Evolutionary conservation across 2,797 vertebrate genomes (phyloP).

Genomic region (Anguilla marmorata): DNA sequence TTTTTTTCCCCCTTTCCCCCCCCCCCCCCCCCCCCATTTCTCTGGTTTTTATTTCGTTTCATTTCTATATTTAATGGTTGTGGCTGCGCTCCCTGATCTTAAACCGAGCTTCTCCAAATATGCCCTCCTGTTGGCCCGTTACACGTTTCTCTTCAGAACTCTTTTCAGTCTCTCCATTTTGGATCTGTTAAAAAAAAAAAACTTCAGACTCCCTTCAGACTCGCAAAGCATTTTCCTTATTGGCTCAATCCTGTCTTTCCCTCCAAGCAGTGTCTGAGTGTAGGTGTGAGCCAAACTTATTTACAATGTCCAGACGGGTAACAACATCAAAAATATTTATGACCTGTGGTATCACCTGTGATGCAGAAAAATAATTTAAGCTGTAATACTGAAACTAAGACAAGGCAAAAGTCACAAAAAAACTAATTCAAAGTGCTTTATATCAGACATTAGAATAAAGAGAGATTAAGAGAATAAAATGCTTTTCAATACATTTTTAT

Average conservation of each 20-base stretch:
- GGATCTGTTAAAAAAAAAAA: background rate
- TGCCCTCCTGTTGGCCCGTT: background rate
- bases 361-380: background rate
- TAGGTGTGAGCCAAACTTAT: background rate
- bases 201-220: background rate
- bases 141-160: background rate
- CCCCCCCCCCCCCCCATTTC: background rate
- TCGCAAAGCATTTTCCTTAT: background rate
- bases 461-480: background rate
- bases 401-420: too few species aligned
- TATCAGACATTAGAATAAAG: too few species aligned
- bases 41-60: background rate
- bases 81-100: background rate
- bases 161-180: background rate
- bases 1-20: too few species aligned
- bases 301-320: background rate
- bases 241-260: background rate
- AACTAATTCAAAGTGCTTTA: too few species aligned
- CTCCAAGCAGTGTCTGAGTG: background rate
- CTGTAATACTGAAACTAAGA: background rate
- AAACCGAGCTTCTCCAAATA: background rate
- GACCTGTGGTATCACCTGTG: background rate
- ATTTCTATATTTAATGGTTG: background rate
- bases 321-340: background rate
- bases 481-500: background rate